These are phyloP conservation scores for Brachionus rubens DNA, from an alignment of 1,140 invertebrate genomes.

Conservation along the genomic window DNA sequence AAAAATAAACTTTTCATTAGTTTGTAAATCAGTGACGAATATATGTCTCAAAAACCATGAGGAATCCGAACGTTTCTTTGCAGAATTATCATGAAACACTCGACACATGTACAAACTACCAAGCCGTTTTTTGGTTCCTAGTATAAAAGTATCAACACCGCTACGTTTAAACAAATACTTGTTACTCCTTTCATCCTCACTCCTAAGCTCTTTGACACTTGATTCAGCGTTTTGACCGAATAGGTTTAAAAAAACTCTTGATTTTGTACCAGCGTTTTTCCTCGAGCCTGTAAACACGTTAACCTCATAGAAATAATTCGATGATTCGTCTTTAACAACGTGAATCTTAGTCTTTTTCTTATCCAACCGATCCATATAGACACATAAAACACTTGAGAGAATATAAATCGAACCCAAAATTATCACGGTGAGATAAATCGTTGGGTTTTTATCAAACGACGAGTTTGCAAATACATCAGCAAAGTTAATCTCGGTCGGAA, in stretches of 20 bases:
- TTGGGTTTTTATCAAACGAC: conserved; percentile 64
- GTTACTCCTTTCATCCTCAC: conserved; percentile 6
- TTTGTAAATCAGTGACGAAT: conserved; percentile 64
- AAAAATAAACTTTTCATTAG: conserved; percentile 61
- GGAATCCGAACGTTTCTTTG: conserved; percentile 59
- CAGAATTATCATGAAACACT: conserved; percentile 65
- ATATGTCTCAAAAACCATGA: conserved; percentile 64
- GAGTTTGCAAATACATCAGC: conserved; percentile 59
- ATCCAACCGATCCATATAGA: conserved; percentile 50
- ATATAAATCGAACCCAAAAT: conserved; percentile 61
- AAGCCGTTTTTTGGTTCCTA: conserved; percentile 62
- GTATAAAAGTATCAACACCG: conserved; percentile 61
- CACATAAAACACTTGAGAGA: conserved; percentile 61
- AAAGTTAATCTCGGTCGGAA: conserved; percentile 61
- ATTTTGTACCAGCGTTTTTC: conserved; percentile 54
- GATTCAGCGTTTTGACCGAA: conserved; percentile 37
- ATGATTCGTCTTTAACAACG: conserved; percentile 62
- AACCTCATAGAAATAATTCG: conserved; percentile 64
- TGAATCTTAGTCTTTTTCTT: conserved; percentile 51
- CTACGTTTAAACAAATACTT: conserved; percentile 55
- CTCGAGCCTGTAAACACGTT: conserved; percentile 63
- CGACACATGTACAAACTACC: conserved; percentile 63
- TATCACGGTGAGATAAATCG: conserved; percentile 64
- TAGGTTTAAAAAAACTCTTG: conserved; percentile 46
- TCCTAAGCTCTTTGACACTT: conserved; percentile 13